Evolutionary conservation across 2,113 vertebrate genomes (phyloP).

Genomic region (Peromyscus californicus): DNA sequence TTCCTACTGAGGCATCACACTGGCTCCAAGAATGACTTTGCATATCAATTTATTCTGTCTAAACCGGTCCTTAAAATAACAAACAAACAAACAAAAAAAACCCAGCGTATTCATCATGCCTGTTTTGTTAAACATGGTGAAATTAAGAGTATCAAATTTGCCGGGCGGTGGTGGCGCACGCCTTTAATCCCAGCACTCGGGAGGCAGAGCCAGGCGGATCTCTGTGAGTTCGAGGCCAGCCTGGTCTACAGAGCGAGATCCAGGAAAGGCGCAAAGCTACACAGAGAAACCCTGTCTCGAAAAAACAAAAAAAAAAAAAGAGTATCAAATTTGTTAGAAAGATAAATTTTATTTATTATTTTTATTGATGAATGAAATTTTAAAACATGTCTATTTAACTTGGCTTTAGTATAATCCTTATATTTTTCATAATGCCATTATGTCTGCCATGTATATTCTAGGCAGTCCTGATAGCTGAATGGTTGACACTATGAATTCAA

Average conservation of each 20-base stretch:
- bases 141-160: background rate
- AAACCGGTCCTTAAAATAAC: background rate
- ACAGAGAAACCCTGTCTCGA: too few relatives aligned
- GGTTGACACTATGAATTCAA: conserved; percentile 3
- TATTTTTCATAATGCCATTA: background rate
- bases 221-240: too few relatives aligned
- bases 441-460: background rate
- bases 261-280: too few relatives aligned
- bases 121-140: background rate
- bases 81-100: background rate
- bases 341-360: background rate
- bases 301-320: too few relatives aligned
- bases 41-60: background rate
- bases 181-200: too few relatives aligned
- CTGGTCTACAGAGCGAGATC: too few relatives aligned
- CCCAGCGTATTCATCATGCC: background rate
- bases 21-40: background rate
- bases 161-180: too few relatives aligned
- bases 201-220: too few relatives aligned
- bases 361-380: background rate
- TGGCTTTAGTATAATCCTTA: background rate
- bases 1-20: background rate
- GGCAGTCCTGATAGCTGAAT: background rate
- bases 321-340: background rate
- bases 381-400: background rate